Conservation (phyloP, 2,797 vertebrate species). For the Gadopsis marmoratus region DNA sequence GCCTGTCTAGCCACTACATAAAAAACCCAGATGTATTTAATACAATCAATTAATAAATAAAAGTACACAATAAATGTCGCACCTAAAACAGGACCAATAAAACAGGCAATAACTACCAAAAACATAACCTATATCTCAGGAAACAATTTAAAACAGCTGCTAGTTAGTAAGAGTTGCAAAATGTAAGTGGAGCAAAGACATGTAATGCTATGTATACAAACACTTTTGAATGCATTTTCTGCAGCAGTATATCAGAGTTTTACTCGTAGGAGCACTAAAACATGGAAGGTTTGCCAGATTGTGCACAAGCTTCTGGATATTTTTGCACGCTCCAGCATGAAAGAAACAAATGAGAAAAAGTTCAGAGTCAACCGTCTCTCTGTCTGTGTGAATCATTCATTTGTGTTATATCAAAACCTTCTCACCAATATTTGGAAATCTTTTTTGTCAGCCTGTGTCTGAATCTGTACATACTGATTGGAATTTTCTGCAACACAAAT, state of each 20-base stretch:
- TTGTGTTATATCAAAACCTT: background rate
- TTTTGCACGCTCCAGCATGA: background rate
- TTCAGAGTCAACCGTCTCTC: background rate
- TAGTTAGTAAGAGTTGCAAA: background rate
- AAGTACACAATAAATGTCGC: background rate
- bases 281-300: background rate
- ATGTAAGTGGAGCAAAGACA: background rate
- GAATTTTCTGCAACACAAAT: background rate
- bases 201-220: background rate
- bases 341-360: background rate
- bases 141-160: background rate
- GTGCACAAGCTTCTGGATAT: background rate
- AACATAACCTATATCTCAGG: background rate
- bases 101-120: background rate
- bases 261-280: background rate
- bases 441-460: background rate
- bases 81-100: background rate
- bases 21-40: background rate
- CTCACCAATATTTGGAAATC: background rate
- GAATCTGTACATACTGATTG: background rate
- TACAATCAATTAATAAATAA: background rate
- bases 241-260: background rate
- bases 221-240: background rate
- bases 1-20: background rate
- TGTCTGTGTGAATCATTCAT: background rate